Base-by-base conservation (phyloP, 1,140 invertebrate species). In the Drosophila simulans region DNA sequence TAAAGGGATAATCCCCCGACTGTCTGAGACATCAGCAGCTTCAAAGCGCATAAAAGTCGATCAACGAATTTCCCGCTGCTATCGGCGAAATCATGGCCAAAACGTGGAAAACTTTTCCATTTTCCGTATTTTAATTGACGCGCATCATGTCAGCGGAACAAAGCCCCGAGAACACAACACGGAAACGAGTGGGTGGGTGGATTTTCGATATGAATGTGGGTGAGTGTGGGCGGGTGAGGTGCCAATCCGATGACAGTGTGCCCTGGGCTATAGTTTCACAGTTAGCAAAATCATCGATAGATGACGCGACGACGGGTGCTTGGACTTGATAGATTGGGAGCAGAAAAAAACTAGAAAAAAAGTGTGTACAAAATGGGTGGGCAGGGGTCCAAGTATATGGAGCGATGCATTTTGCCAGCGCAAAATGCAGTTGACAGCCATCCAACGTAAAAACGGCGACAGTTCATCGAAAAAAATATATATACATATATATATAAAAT, bases 101-200 rank as follows among this genome's bases (percentile, higher is more conserved):
- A 62, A 48, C 51, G 55, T 25, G 59, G 35, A 77, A 76, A 77
- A 70, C 51, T 63, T 70, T 77, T 63, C 31, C 53, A 71, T 77
- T 77, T 77, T 68, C 73, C n/a, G 57, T 40, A 70, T 77, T 77
- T 77, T 77, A 77, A 77, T 77, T 77, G 75, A 77, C 75, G 75
- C 64, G 75, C 73, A 76, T 77, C 75, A 77, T 77, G 75, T 77
- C 74, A 63, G 54, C 57, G 17, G 40, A 77, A 71, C 65, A 77
- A 77, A 69, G 56, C 54, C 74, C 54, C 48, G 53, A 40, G 42
- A 63, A 65, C 48, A 53, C 53, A 64, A 75, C 39, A 65, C 71
- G 45, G 40, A 55, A 51, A 5, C 39, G 27, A 27, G 37, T 37
- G 35, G 56, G 37, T 37, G 35, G 56, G 17, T 12, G 27, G 34